Conservation (phyloP, 1,140 invertebrate genomes). For the Drosophila elegans region DNA sequence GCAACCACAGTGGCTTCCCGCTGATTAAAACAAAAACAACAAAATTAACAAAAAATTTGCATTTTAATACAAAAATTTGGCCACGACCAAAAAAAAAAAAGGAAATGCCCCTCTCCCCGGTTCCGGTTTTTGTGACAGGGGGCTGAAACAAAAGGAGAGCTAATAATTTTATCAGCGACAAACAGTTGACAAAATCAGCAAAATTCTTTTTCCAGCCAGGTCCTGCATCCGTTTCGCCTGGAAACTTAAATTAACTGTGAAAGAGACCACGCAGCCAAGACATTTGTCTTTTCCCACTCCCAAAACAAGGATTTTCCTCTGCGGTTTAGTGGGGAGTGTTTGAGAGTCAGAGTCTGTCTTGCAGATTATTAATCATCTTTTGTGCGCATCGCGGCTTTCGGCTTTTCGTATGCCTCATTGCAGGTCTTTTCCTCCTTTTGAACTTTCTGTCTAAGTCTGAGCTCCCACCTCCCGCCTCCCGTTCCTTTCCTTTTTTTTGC, state of each 20-base stretch:
- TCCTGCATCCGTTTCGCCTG: constrained; percentile 66
- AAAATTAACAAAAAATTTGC: constrained; percentile 81
- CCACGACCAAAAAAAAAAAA: constrained; percentile 18
- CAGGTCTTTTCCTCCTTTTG: constrained; percentile 44
- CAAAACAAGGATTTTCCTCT: constrained; percentile 30
- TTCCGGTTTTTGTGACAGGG: constrained; percentile 9
- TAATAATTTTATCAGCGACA: constrained; percentile 84
- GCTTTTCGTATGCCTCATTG: constrained; percentile 70
- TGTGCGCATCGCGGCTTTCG: constrained; percentile 71
- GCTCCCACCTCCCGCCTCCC: background rate
- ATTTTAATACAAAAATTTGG: constrained; percentile 76
- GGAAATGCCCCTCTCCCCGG: background rate
- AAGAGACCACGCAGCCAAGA: constrained; percentile 80
- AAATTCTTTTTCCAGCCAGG: constrained; percentile 48
- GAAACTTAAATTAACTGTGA: constrained; percentile 83
- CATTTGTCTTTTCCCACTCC: constrained; percentile 75
- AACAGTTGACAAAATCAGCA: constrained; percentile 84
- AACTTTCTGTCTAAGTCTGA: constrained; percentile 48
- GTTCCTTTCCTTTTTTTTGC: background rate
- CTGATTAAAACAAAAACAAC: constrained; percentile 81
- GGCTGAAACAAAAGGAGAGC: constrained; percentile 64
- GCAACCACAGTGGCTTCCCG: constrained; percentile 61
- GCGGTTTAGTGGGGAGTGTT: background rate
- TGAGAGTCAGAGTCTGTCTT: constrained; percentile 39
- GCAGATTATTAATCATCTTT: constrained; percentile 82